These are phyloP conservation scores for Labeo rohita DNA, from an alignment of 2,113 vertebrate species.

Conservation along the genomic window DNA sequence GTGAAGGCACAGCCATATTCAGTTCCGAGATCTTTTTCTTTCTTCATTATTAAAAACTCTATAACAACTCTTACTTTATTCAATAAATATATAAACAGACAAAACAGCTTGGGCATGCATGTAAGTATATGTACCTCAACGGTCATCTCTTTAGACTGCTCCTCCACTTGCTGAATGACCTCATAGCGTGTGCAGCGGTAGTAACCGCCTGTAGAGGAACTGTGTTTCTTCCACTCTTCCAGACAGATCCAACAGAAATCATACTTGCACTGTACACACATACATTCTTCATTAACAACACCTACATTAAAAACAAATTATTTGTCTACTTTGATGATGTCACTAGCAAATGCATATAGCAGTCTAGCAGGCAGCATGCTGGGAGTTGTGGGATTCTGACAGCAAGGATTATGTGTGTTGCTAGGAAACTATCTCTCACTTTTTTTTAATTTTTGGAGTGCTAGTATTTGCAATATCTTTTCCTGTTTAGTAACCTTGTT, in stretches of 20 bases:
- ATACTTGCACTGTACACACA: constrained; percentile 87
- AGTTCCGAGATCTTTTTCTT: background rate
- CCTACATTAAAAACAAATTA: background rate
- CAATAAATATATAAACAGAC: too few species aligned
- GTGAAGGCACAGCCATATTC: background rate
- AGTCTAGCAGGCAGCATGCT: background rate
- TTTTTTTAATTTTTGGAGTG: constrained; percentile 29
- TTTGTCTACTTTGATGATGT: background rate
- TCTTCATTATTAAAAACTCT: background rate
- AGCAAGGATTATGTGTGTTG: constrained; percentile 14
- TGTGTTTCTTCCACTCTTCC: constrained; percentile 99
- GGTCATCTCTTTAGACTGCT: constrained; percentile 97
- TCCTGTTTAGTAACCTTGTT: constrained; percentile 50
- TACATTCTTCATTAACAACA: constrained; percentile 5
- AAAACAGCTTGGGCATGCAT: background rate
- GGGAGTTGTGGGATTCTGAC: constrained; percentile 17
- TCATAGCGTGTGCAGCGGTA: constrained; percentile 98
- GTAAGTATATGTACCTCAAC: constrained; percentile 82
- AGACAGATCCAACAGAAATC: constrained; percentile 99
- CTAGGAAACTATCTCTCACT: constrained; percentile 27
- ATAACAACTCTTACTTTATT: background rate
- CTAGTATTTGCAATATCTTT: background rate
- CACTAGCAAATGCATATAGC: constrained; percentile 8
- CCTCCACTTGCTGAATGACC: constrained; percentile 96
- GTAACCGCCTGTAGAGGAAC: constrained; percentile 97